Base-by-base conservation (phyloP, 2,113 vertebrate genomes). In the Electrona antarctica region DNA sequence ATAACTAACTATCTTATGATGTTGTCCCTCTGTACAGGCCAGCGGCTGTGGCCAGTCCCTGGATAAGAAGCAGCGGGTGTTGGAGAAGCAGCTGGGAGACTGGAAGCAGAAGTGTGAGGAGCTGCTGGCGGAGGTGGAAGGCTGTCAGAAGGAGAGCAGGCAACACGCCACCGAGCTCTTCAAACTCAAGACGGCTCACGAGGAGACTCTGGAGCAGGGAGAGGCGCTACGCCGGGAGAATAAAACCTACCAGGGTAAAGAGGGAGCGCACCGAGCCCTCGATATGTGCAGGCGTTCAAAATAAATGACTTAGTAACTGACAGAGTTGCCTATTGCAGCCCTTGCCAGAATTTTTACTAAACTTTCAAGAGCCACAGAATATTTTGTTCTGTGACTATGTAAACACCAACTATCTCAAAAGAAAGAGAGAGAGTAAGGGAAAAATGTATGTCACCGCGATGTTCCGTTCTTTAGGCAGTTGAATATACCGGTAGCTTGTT, bases 31-130 rank as follows among this genome's bases (percentile, higher is more conserved):
- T 41, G 33, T 41, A 6, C 67, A 93, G 92, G 91, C 91, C 49
- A 90, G 79, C 55, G 64, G 86, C 76, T 72, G 91, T 52, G 62
- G 88, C 61, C 90, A 91, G 48, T 70, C 89, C 8, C 86, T 94
- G 76, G 94, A 94, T 41, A 94, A 94, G 86, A 94, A 93, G 87
- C 94, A 94, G 75, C 86, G 89, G 9, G 63, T 93, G 69, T 79
- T 94, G 82, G 93, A 94, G 78, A 94, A 94, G 85, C 93, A 94
- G 84, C 90, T 93, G 8, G 86, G 78, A 0, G 94, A 94, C 84
- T 94, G 92, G 92, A 89, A 70, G 75, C 91, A 92, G 82, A 94
- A 92, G 82, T 91, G 91, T 6, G 94, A 94, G 75, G 93, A 94
- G 66, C 87, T 94, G 80, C 78, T 93, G 76, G 57, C 57, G 0